A percentile compares a stretch with the other conserved stretches of the same genome.
Conservation (phyloP, 64 coral and sea anemone species). For the Dendrophyllia cribrosa region DNA sequence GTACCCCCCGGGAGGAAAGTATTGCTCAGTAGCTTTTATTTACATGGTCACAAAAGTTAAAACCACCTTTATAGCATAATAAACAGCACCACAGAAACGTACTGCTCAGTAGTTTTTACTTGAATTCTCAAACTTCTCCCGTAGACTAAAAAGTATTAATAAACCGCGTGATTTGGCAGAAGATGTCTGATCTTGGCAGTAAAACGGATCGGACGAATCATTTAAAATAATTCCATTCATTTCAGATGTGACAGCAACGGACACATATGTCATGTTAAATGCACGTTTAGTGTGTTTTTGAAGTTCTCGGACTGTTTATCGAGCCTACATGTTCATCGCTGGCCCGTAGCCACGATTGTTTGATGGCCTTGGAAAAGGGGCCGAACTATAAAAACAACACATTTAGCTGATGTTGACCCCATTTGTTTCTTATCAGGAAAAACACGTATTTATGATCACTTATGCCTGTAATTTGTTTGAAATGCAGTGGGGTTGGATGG, state of each 20-base stretch:
- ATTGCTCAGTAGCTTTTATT: neutral
- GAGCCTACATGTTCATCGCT: conserved; percentile 74
- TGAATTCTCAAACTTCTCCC: neutral
- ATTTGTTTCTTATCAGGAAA: neutral
- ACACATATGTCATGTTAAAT: conserved; percentile 67
- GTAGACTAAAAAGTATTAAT: no score
- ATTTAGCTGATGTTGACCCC: neutral
- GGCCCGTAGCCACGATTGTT: conserved; percentile 60
- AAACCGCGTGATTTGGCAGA: no score
- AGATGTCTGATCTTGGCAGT: no score
- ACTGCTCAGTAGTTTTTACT: neutral
- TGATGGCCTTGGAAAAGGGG: neutral
- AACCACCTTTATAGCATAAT: neutral
- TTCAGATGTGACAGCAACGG: conserved; percentile 74
- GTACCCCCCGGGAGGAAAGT: no score
- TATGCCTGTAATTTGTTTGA: no score
- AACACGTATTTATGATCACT: no score
- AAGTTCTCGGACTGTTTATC: conserved; percentile 67
- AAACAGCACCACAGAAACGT: neutral
- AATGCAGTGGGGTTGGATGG: no score
- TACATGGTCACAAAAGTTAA: neutral
- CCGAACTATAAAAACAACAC: neutral
- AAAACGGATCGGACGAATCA: no score
- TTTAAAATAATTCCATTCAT: neutral
- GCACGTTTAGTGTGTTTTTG: conserved; percentile 71